A percentile compares a stretch with the other conserved stretches of the same genome.
phyloP scores from a whole-genome alignment of 2,113 vertebrate genomes.

The Macquaria ambigua region DNA sequence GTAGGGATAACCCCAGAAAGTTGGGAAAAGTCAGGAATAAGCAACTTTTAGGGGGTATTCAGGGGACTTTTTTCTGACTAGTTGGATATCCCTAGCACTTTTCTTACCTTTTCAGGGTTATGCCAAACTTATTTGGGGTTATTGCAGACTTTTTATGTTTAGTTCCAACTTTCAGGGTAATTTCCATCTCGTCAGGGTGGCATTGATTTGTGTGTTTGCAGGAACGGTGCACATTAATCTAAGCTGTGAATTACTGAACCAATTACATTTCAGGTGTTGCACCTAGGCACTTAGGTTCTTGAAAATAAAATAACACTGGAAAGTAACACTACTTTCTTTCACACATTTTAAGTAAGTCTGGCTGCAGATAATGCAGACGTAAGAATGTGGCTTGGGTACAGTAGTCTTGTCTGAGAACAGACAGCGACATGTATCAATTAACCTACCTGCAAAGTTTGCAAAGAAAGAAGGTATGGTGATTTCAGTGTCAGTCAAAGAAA shows the following conservation, averaged over 20 bases:
- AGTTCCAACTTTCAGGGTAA: neutral
- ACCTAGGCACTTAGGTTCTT: neutral
- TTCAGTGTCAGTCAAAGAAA: slow-evolving; percentile 37
- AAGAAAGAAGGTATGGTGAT: slow-evolving; percentile 6
- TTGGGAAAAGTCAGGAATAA: neutral
- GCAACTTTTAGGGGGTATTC: neutral
- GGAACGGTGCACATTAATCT: neutral
- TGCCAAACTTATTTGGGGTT: neutral
- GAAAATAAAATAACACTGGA: neutral
- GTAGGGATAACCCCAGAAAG: neutral
- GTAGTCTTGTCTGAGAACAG: neutral
- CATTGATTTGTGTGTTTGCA: slow-evolving; percentile 10
- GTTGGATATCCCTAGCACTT: neutral
- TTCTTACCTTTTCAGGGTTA: neutral
- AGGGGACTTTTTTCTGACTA: neutral
- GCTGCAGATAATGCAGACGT: neutral
- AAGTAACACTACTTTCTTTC: neutral
- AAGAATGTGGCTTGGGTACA: slow-evolving; percentile 16
- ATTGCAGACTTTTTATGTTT: neutral
- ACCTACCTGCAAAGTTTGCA: slow-evolving; percentile 35
- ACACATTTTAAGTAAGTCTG: neutral
- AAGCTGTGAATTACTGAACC: neutral
- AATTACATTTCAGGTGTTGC: slow-evolving; percentile 2
- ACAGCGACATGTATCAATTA: slow-evolving; percentile 54
- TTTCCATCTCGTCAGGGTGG: neutral